Conservation (phyloP, 1,140 invertebrate species). For the Scaptomyza montana region DNA sequence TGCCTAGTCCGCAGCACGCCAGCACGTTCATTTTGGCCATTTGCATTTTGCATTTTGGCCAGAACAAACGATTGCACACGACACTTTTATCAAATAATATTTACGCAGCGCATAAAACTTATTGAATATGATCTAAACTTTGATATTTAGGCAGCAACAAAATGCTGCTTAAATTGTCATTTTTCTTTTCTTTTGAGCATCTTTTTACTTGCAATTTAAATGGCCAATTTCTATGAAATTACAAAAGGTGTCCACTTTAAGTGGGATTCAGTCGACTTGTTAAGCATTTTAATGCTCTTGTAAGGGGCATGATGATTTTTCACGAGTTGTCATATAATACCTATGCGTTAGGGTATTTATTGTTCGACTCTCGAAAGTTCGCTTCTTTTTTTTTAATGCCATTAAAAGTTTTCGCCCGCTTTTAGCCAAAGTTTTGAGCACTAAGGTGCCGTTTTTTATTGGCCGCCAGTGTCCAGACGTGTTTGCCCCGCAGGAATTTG, state of each 20-base stretch:
- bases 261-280: neutral
- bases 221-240: neutral
- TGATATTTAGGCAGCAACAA: neutral
- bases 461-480: constrained; percentile 68
- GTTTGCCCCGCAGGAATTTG: constrained; percentile 73
- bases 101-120: constrained; percentile 66
- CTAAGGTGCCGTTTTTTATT: constrained; percentile 79
- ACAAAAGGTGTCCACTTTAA: constrained; percentile 12
- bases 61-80: constrained; percentile 8
- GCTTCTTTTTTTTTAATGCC: constrained; percentile 59
- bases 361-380: neutral
- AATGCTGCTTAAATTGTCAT: constrained; percentile 35
- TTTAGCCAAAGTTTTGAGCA: constrained; percentile 64
- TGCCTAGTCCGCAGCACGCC: constrained; percentile 30
- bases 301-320: too few relatives aligned
- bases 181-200: neutral
- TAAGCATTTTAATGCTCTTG: too few relatives aligned
- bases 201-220: constrained; percentile 43
- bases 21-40: constrained; percentile 35
- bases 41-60: constrained; percentile 55
- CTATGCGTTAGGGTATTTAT: neutral
- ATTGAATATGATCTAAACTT: constrained; percentile 32
- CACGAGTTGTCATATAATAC: too few relatives aligned
- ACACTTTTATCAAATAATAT: constrained; percentile 78
- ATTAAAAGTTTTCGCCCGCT: constrained; percentile 79